Base-by-base conservation (phyloP, 2,113 vertebrate species). In the Lontra canadensis region DNA sequence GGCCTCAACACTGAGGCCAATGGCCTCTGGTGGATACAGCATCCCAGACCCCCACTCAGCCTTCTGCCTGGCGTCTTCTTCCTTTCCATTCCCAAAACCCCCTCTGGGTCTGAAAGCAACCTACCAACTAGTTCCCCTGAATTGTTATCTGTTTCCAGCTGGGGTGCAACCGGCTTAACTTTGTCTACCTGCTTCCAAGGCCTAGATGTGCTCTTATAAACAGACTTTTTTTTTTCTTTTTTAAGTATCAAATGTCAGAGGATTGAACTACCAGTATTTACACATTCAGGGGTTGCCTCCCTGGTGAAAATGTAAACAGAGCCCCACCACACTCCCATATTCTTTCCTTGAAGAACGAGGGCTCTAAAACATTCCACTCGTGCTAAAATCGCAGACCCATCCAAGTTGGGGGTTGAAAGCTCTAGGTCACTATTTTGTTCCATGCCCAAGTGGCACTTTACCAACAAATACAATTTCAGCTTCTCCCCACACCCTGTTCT, bases 221-320 rank as follows among this genome's bases (percentile, higher is more conserved):
- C 95, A 97, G 71, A 89, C 25, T 86, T 93, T 71, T 92, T 94
- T 67, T 49, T 49, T 90, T 81, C 42, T 47, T 21, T 69, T 36
- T 36, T 21, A 69, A 94, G 89, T 96, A 96, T 94, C 97, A 88
- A 76, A 96, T 97, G 79, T 96, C 95, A 97, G 87, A 93, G 88
- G n/a, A 91, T 88, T 95, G 95, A 96, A 97, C 95, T 95, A 93
- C 93, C 74, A 95, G 55, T 95, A 94, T 97, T 97, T 97, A 97
- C 94, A 96, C 65, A 95, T 88, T 86, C 65, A 39, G 59, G 52
- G 47, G 44, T 96, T 57, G 79, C 88, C 79, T 98, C 49, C 63
- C 49, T 1, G 7, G 73, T 84, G 47, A 94, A 81, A 88, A 97
- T 89, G 79, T 94, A 98, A 96, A 97, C 94, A 94, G 20, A 95